Evolutionary conservation across 2,113 vertebrate species (phyloP), one percentile per base, ranked within the genome.

Genomic region (Rhodinocichla rosea): DNA sequence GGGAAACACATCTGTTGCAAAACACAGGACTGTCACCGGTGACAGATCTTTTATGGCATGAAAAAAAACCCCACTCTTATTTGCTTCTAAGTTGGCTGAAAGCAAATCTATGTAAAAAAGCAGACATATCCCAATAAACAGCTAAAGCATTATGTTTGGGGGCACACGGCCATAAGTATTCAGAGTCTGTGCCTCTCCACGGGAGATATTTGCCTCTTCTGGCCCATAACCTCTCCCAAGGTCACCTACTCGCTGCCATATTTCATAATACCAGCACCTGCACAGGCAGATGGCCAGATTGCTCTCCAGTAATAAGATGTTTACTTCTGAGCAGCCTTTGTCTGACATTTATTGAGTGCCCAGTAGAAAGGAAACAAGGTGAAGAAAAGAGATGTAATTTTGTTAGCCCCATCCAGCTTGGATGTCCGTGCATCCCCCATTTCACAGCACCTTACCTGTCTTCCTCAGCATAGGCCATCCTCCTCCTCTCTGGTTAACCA

Each of bases 401-500:
- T 11, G 2, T 62, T 17, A 39, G 32, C 40, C 91, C 93, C 74
- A 79, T 94, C 63, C 78, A 91, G 40, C 59, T 42, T 19, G 35
- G 71, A 57, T 2, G 13, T 16, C 57, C 42, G 6, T 8, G 19
- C 87, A 59, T 17, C 83, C 95, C 81, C 76, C 78, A 1, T 45
- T 87, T 73, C 84, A 88, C 91, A 85, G 82, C 50, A 30, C 79
- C 96, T 96, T 96, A 96, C 95, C 96, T 96, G 71, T 96, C 92
- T 50, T 97, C 95, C 83, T 95, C 95, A 71, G 95, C 93, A 96
- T 62, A 90, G 79, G 95, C 94, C 95, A 97, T 96, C 88, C 93
- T 95, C 74, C 95, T 93, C 91, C 77, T 67, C 69, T 70, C 83
- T 59, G 75, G 39, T 86, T 86, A 95, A 91, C 45, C 19, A 2